These are phyloP conservation scores for Rhabdophis nuchalis DNA, from an alignment of 2,797 vertebrate species.

Conservation along the genomic window DNA sequence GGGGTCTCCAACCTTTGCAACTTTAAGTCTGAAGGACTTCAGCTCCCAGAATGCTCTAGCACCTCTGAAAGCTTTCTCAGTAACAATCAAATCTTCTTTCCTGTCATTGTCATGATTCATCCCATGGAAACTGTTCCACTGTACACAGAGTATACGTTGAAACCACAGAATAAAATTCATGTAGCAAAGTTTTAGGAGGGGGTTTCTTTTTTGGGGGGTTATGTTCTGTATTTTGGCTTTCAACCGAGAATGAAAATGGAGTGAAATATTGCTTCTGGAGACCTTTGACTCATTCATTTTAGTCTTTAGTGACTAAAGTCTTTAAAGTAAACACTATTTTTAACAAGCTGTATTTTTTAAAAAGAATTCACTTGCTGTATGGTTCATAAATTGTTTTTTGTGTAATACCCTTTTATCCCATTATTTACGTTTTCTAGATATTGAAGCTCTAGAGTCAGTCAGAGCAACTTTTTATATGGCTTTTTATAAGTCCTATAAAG, in stretches of 20 bases:
- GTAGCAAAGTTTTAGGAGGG: slow-evolving; percentile 24
- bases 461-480: slow-evolving; percentile 43
- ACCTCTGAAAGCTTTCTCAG: not conserved
- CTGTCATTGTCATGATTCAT: not conserved
- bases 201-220: slow-evolving; percentile 4
- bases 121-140: slow-evolving; percentile 13
- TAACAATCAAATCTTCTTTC: slow-evolving; percentile 13
- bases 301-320: slow-evolving; percentile 41
- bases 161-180: slow-evolving; percentile 23
- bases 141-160: slow-evolving; percentile 11
- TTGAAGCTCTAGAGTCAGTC: slow-evolving; percentile 38
- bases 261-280: slow-evolving; percentile 46
- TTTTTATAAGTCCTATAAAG: not conserved
- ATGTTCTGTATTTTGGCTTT: slow-evolving; percentile 8
- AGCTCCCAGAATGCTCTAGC: no score
- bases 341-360: slow-evolving; percentile 50
- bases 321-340: slow-evolving; percentile 52
- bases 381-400: slow-evolving; percentile 45
- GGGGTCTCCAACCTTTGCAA: no score
- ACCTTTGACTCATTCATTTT: slow-evolving; percentile 48
- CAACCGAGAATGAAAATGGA: slow-evolving; percentile 27
- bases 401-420: slow-evolving; percentile 57
- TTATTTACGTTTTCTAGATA: slow-evolving; percentile 59
- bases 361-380: slow-evolving; percentile 44
- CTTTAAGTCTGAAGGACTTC: no score